A percentile compares a stretch with the other conserved stretches of the same genome.
These are phyloP conservation scores for Pelvicachromis taeniatus DNA, from an alignment of 2,113 vertebrate genomes.

Conservation along the genomic window DNA sequence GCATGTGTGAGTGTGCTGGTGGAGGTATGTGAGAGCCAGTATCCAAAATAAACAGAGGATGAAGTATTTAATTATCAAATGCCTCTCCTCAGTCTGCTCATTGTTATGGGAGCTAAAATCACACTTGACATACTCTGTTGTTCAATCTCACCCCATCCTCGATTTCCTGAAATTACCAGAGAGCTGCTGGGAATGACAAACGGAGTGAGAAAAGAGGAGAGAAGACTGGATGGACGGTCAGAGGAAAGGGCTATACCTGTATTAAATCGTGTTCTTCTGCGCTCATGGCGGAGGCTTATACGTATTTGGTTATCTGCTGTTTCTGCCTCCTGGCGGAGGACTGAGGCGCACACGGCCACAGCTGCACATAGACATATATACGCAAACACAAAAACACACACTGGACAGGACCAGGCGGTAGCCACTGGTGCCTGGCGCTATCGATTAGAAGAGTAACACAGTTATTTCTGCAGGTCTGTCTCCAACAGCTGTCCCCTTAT, in stretches of 20 bases:
- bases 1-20: neutral
- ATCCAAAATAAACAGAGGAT: conserved; percentile 23
- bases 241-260: conserved; percentile 7
- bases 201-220: neutral
- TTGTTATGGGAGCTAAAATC: conserved; percentile 7
- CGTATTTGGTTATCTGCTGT: conserved; percentile 48
- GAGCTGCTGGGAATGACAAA: neutral
- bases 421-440: conserved; percentile 59
- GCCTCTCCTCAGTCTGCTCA: neutral
- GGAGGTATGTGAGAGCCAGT: neutral
- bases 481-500: conserved; percentile 53
- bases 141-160: neutral
- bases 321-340: conserved; percentile 35
- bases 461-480: conserved; percentile 68
- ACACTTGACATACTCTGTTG: conserved; percentile 3
- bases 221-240: neutral
- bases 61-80: conserved; percentile 29
- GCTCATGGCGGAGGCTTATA: conserved; percentile 35
- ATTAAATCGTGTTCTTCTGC: conserved; percentile 37
- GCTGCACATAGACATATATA: neutral
- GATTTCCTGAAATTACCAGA: neutral
- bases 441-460: conserved; percentile 65
- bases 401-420: conserved; percentile 23
- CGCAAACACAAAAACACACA: conserved; percentile 8
- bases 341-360: conserved; percentile 6